phyloP scores from a whole-genome alignment of 2,888 invertebrate genomes.

The Pollenia labialis region DNA sequence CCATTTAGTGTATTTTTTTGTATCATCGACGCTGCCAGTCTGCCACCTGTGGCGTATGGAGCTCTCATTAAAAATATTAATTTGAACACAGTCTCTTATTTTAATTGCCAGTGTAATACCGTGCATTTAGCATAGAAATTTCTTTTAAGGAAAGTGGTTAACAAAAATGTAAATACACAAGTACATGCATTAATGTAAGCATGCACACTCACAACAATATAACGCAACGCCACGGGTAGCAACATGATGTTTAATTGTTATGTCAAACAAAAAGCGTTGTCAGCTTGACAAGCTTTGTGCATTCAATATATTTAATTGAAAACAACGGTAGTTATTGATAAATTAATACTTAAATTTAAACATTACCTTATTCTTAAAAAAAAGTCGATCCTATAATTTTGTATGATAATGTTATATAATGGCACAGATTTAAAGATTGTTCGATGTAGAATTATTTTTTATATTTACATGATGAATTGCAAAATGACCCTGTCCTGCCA shows the following conservation, averaged over 20 bases:
- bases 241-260: slow-evolving; percentile 39
- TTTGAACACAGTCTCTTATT: slow-evolving; percentile 50
- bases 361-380: background rate
- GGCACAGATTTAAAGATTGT: background rate
- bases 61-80: slow-evolving; percentile 31
- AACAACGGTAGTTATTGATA: slow-evolving; percentile 46
- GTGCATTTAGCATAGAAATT: slow-evolving; percentile 29
- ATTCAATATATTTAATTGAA: slow-evolving; percentile 44
- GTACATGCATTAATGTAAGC: background rate
- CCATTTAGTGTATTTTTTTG: slow-evolving; percentile 42
- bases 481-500: no score
- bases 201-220: background rate
- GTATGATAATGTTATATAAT: background rate
- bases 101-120: slow-evolving; percentile 25
- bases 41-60: slow-evolving; percentile 58
- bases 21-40: slow-evolving; percentile 12
- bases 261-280: slow-evolving; percentile 42
- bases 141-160: slow-evolving; percentile 35
- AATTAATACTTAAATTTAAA: background rate
- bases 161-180: background rate
- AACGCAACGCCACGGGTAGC: slow-evolving; percentile 42
- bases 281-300: slow-evolving; percentile 31
- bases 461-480: no score
- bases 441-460: background rate
- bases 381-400: background rate